Conservation (phyloP, 2,888 invertebrate species). For the Frankliniella intonsa region DNA sequence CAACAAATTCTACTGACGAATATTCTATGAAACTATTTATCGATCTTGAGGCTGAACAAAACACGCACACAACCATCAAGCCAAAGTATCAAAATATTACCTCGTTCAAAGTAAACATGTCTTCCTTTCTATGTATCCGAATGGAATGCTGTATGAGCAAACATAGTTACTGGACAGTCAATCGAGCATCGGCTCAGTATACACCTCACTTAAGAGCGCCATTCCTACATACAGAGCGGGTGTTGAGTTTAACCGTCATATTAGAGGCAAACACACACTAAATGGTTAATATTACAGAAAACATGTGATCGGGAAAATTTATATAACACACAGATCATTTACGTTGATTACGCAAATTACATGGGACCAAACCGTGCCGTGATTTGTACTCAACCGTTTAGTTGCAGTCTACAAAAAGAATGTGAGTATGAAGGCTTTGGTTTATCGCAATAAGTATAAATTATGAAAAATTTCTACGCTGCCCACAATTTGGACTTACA, state of each 20-base stretch:
- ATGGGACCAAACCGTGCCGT: conserved; percentile 14
- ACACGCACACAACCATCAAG: neutral
- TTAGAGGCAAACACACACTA: neutral
- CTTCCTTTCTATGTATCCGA: neutral
- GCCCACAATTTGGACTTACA: neutral
- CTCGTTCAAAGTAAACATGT: neutral
- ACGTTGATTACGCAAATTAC: neutral
- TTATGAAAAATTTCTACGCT: neutral
- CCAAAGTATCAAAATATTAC: neutral
- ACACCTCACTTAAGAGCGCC: neutral
- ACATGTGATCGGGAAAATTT: too few species aligned
- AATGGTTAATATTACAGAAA: neutral
- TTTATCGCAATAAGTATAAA: neutral
- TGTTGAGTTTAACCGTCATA: neutral
- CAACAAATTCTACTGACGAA: neutral
- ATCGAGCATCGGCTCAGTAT: neutral
- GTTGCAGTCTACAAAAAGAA: neutral
- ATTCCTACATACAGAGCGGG: neutral
- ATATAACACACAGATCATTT: neutral
- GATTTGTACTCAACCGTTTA: neutral
- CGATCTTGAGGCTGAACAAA: neutral
- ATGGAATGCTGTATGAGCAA: conserved; percentile 14
- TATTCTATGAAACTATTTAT: neutral
- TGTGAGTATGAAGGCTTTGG: neutral
- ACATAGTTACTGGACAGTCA: neutral